phyloP scores from a whole-genome alignment of 92 coral and sea anemone genomes.

The Heliopora coerulea region DNA sequence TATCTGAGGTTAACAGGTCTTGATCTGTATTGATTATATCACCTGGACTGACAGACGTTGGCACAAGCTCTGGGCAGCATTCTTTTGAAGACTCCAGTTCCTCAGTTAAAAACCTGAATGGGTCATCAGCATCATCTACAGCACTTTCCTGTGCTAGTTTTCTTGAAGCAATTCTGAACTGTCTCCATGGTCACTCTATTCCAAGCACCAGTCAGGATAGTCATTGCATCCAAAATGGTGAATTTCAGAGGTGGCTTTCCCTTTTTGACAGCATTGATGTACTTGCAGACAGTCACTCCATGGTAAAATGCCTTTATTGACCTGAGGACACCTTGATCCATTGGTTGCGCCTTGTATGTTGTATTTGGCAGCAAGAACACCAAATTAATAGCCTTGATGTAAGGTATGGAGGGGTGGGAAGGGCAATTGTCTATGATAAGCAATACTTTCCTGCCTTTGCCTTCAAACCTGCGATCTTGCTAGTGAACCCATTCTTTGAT shows the following conservation, averaged over 20 bases:
- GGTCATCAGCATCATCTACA: slow-evolving; percentile 43
- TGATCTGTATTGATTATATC: not conserved
- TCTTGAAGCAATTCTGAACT: slow-evolving; percentile 49
- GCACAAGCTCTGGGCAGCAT: slow-evolving; percentile 55
- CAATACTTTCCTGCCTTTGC: slow-evolving; percentile 54
- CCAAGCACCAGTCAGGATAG: slow-evolving; percentile 55
- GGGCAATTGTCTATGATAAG: slow-evolving; percentile 56
- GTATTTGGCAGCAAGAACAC: slow-evolving; percentile 59
- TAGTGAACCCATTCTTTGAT: slow-evolving; percentile 62
- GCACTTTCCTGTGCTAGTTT: slow-evolving; percentile 50
- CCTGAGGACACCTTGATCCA: slow-evolving; percentile 58
- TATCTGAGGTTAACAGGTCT: not conserved
- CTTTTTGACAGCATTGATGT: slow-evolving; percentile 65
- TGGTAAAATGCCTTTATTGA: slow-evolving; percentile 50
- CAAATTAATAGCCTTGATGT: slow-evolving; percentile 50
- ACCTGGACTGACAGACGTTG: slow-evolving; percentile 3
- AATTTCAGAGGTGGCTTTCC: slow-evolving; percentile 59
- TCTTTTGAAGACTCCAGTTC: slow-evolving; percentile 63
- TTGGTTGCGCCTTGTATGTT: too few relatives aligned
- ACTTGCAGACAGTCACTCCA: slow-evolving; percentile 60
- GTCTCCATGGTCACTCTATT: slow-evolving; percentile 54
- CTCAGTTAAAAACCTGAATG: slow-evolving; percentile 50
- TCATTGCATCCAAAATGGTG: slow-evolving; percentile 66
- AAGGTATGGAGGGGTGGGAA: slow-evolving; percentile 48
- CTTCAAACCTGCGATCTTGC: slow-evolving; percentile 57